Base-by-base conservation (phyloP, 1,140 invertebrate species). In the Hesperophylax magnus region DNA sequence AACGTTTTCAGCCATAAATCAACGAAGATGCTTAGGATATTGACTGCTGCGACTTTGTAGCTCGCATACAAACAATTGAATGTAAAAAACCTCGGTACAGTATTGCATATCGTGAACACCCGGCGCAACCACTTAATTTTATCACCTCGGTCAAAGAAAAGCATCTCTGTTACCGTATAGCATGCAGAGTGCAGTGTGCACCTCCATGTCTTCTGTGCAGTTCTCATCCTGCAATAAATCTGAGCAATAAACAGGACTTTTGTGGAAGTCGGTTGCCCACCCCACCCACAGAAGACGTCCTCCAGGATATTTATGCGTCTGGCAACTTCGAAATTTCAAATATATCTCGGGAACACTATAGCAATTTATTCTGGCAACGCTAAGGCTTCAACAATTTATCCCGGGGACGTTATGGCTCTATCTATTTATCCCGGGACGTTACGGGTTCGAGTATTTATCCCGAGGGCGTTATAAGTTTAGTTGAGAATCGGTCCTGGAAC, bases 291-390 rank as follows among this genome's bases (percentile, higher is more conserved):
- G 54, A 27, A 54, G 52, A 24, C 52, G 63, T 75, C 75, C 75
- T 24, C 15, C 56, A 20, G 24, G 54, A 78, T 77, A 83, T 83
- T 83, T 83, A 83, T 83, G 81, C 65, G 81, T 83, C 81, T 83
- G 81, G 78, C 56, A 83, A 83, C 78, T 83, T 80, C 17, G 56
- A 52, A 67, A 72, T 74, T 78, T 67, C 27, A 39, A 61, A 77
- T 61, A 39, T 67, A 67, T 67, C 24, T 31, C 31, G 9, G 39
- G 39, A 47, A 47, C 39, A 47, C 39, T 47, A 14, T 47, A 11
- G 39, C 39, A 47, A 47, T 47, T 47, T 47, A 47, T 47, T 47
- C 39, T 47, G 39, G 39, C 14, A 47, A 47, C 39, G 39, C 14
- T 47, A 47, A 2, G 39, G 39, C 39, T 47, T 47, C 11, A 47